Evolutionary conservation across 2,888 invertebrate genomes (phyloP), one percentile per base, ranked within the genome.

Genomic region (Endomychus coccineus): DNA sequence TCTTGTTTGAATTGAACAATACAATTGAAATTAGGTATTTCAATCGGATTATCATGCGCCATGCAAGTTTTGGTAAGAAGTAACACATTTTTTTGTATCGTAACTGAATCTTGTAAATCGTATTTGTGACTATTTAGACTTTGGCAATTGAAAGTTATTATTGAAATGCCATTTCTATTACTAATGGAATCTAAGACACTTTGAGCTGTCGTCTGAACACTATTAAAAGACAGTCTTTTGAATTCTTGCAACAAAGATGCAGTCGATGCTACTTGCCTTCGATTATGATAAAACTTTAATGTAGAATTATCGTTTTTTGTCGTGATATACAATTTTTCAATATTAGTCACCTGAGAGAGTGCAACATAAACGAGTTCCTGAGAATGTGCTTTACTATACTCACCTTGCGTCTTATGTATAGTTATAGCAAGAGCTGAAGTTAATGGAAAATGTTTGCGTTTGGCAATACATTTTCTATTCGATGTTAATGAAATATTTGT

Each of bases 331-430:
- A 35, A 25, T 5, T 14, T 14, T 15, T 33, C 16, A 14, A 33
- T 33, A 15, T 47, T 40, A 51, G 36, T 9, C 49, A 50, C 11
- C 48, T 46, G 33, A 54, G 51, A 17, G 50, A 23, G n/a, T 45
- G 40, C 28, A 28, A 15, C 15, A 28, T 28, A 28, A 28, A 28
- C 14, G 15, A 28, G 15, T 39, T 29, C 27, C 13, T 29, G 28
- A 16, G 15, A 4, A 35, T 39, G 29, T 15, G 16, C 15, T 19
- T 39, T 39, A 15, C 10, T 15, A 34, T 48, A 50, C 33, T 48
- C 48, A 16, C 49, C 47, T 39, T 54, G 52, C 10, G 50, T 48
- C 30, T 52, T 52, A 32, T 54, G 50, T 41, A 54, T 49, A 25
- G 48, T 52, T 16, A 51, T 45, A 7, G 46, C 48, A 36, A 35